Conservation (phyloP, 2,888 invertebrate genomes). For the Gnatocerus cornutus region DNA sequence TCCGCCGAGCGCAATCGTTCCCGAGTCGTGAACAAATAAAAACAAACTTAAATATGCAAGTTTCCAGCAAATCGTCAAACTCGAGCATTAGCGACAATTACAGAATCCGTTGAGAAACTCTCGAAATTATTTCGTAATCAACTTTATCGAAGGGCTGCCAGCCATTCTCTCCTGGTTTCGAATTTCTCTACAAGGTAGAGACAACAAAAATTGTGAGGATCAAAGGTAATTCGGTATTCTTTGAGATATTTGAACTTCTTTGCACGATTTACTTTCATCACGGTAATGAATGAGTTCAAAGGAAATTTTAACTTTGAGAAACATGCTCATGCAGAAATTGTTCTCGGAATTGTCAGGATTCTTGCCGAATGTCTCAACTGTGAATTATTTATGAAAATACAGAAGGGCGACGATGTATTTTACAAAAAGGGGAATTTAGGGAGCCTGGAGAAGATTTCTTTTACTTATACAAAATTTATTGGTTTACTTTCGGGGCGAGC, state of each 20-base stretch:
- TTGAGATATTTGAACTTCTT: slow-evolving; percentile 13
- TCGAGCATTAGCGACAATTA: slow-evolving; percentile 32
- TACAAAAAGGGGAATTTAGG: slow-evolving; percentile 17
- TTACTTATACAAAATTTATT: slow-evolving; percentile 30
- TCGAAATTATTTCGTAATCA: slow-evolving; percentile 38
- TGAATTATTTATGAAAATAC: slow-evolving; percentile 30
- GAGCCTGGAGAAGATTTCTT: slow-evolving; percentile 1
- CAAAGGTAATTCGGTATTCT: slow-evolving; percentile 26
- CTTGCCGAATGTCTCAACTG: slow-evolving; percentile 19
- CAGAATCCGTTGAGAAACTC: slow-evolving; percentile 35
- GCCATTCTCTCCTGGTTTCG: slow-evolving; percentile 26
- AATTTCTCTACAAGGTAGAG: slow-evolving; percentile 12
- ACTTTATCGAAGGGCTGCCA: slow-evolving; percentile 21
- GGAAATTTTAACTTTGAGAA: slow-evolving; percentile 8
- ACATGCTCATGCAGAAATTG: not conserved
- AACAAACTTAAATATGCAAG: slow-evolving; percentile 22
- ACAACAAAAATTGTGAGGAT: slow-evolving; percentile 29
- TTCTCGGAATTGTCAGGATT: slow-evolving; percentile 7
- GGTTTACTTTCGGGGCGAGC: slow-evolving; percentile 3
- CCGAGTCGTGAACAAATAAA: slow-evolving; percentile 24
- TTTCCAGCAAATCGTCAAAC: slow-evolving; percentile 32
- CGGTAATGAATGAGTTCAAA: slow-evolving; percentile 13
- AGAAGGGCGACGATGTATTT: slow-evolving; percentile 5
- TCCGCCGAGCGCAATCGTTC: slow-evolving; percentile 7
- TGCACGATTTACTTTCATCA: slow-evolving; percentile 9